Evolutionary conservation across 2,113 vertebrate genomes (phyloP), one percentile per base, ranked within the genome.

Genomic region (Clarias macrocephalus): DNA sequence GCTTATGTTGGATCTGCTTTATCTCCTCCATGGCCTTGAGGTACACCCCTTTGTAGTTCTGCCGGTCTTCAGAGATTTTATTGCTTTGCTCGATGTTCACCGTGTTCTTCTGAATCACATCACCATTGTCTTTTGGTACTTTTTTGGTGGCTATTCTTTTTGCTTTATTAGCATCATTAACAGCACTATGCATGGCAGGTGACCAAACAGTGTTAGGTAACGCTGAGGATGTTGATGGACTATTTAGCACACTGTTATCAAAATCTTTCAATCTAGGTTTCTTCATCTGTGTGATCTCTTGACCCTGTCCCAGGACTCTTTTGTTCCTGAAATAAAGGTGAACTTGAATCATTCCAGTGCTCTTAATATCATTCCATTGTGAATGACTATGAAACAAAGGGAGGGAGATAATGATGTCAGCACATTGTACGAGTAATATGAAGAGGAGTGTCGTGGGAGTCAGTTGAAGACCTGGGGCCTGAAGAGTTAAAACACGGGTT

Each of bases 21-120:
- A 96, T 92, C 80, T 96, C 96, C 88, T 93, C 92, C 76, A 94
- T 89, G 81, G 96, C 95, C 88, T 96, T 93, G 65, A 95, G 93
- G 42, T 97, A 97, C 2, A 95, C 93, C 66, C 76, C 54, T 16
- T 89, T 90, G 80, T 93, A 91, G 89, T 92, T 86, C 6, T 16
- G 33, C 1, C 18, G 57, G 0, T 13, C 59, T 72, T 81, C 59
- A 76, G 79, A 73, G 18, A 93, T 92, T 65, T 96, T 95, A 83
- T 96, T 93, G 83, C 91, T 95, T 76, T 88, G 91, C 83, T 96
- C 95, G 89, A 92, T 93, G 89, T 94, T 96, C 5, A 96, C 91
- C 0, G 76, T 91, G 5, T 90, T 94, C 73, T 93, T 88, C 82
- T 98, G 97, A 81, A 96, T 89, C 54, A 48, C 7, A 8, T 7